A percentile compares a stretch with the other conserved stretches of the same genome.
Conservation (phyloP, 2,797 vertebrate species). For the Enteromius trimaculatus region DNA sequence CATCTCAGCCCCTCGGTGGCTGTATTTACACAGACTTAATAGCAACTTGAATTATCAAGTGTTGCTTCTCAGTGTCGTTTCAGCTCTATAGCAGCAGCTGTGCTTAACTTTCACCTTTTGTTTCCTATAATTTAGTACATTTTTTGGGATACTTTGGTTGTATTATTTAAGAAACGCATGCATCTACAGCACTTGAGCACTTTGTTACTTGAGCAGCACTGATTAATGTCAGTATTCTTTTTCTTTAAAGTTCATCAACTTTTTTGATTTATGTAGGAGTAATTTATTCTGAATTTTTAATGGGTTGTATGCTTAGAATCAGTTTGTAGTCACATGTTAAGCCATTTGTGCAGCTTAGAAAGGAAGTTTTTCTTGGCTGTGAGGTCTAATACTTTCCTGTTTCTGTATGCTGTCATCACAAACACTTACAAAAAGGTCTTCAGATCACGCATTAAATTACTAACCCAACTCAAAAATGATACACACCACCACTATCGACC, state of each 20-base stretch:
- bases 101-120: not conserved
- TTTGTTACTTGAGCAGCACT: not conserved
- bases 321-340: constrained; percentile 22
- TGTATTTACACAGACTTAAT: constrained; percentile 57
- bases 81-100: constrained; percentile 17
- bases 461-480: not conserved
- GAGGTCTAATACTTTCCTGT: constrained; percentile 63
- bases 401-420: constrained; percentile 26
- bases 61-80: constrained; percentile 15
- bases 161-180: not conserved
- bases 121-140: not conserved
- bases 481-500: not conserved
- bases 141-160: not conserved
- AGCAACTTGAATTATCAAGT: constrained; percentile 53
- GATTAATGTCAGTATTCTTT: not conserved
- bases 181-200: not conserved
- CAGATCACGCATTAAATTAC: not conserved
- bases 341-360: constrained; percentile 39
- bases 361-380: constrained; percentile 65
- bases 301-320: not conserved
- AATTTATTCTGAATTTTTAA: not conserved
- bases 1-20: constrained; percentile 24
- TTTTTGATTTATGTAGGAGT: constrained; percentile 5
- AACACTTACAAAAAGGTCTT: not conserved
- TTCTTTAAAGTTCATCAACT: not conserved